phyloP scores from a whole-genome alignment of 1,140 invertebrate species.

The Pissodes strobi region DNA sequence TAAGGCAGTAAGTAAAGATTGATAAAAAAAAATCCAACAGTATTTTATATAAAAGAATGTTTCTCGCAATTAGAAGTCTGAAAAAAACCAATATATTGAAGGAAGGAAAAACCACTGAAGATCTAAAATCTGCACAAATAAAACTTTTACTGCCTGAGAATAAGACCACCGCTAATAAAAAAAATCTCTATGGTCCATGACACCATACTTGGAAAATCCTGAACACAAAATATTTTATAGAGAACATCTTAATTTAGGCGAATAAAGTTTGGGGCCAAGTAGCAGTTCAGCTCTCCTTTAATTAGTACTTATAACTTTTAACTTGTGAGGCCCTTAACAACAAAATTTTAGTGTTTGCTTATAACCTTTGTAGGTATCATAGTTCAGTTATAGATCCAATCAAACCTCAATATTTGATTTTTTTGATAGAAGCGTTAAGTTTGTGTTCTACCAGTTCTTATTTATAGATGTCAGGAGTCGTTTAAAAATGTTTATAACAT shows the following conservation, averaged over 20 bases:
- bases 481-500: slow-evolving; percentile 18
- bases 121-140: slow-evolving; percentile 14
- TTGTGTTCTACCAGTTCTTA: slow-evolving; percentile 10
- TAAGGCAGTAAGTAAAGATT: slow-evolving; percentile 19
- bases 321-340: too few relatives aligned
- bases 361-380: too few relatives aligned
- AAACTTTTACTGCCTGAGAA: slow-evolving; percentile 2
- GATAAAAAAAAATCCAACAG: slow-evolving; percentile 7
- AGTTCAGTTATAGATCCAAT: slow-evolving; percentile 9
- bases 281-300: slow-evolving; percentile 13
- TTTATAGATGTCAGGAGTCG: slow-evolving; percentile 1
- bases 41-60: slow-evolving; percentile 7
- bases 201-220: slow-evolving; percentile 11
- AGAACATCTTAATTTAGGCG: slow-evolving; percentile 20
- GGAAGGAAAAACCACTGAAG: slow-evolving; percentile 9
- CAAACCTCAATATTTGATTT: slow-evolving; percentile 5
- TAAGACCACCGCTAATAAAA: slow-evolving; percentile 26
- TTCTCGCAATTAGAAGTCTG: slow-evolving; percentile 14
- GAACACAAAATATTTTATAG: slow-evolving; percentile 21
- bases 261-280: slow-evolving; percentile 9
- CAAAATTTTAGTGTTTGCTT: too few relatives aligned
- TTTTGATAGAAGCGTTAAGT: neutral
- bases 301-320: slow-evolving; percentile 12
- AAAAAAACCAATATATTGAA: slow-evolving; percentile 17
- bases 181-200: slow-evolving; percentile 9